Conservation (phyloP, 2,888 invertebrate genomes). For the Actias luna region DNA sequence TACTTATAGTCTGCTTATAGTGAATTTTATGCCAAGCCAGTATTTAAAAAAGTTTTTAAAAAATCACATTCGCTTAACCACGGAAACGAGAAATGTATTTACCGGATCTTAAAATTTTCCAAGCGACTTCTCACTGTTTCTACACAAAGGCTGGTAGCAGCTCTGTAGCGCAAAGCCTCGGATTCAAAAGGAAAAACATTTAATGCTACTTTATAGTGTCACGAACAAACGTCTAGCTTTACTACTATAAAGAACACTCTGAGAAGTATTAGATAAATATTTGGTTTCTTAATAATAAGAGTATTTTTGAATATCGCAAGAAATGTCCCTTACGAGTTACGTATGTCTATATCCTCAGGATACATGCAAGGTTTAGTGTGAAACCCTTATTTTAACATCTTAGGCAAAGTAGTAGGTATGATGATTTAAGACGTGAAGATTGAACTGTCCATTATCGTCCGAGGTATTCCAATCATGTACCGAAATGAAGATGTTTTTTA, state of each 20-base stretch:
- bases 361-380: too few species aligned
- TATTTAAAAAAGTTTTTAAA: too few species aligned
- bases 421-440: too few species aligned
- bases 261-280: neutral
- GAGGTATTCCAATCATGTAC: too few species aligned
- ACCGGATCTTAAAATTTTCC: neutral
- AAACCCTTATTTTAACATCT: too few species aligned
- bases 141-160: neutral
- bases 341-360: too few species aligned
- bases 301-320: neutral
- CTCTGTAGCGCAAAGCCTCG: neutral
- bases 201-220: conserved; percentile 5
- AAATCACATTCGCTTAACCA: neutral
- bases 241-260: neutral
- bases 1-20: neutral
- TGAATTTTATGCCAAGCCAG: too few species aligned
- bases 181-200: neutral
- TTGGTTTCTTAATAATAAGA: neutral
- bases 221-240: neutral
- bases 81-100: neutral
- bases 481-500: too few species aligned
- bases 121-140: neutral
- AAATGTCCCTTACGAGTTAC: too few species aligned
- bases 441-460: too few species aligned
- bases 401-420: too few species aligned